Conservation (phyloP, 2,888 invertebrate genomes). For the Byasa hedistus region DNA sequence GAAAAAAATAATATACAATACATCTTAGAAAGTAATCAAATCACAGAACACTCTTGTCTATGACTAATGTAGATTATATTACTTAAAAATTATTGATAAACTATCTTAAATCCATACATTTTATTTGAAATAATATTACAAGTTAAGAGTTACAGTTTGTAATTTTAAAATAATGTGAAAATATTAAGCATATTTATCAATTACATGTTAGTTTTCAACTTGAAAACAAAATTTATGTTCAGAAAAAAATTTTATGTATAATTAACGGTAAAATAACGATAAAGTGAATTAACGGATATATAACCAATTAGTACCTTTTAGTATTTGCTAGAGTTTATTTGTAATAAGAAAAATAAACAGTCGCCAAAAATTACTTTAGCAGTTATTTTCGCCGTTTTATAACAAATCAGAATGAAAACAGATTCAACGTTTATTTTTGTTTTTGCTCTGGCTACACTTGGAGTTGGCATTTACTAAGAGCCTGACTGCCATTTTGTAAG, state of each 20-base stretch:
- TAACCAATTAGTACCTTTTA: no score
- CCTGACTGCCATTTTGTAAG: constrained; percentile 78
- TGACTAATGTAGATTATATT: constrained; percentile 3
- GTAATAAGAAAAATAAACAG: not conserved
- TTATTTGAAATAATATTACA: no score
- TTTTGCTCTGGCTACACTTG: constrained; percentile 61
- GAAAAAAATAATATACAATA: not conserved
- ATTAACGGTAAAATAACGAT: no score
- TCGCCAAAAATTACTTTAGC: not conserved
- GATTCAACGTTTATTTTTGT: constrained; percentile 42
- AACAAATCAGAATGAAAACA: constrained; percentile 42
- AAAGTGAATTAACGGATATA: no score
- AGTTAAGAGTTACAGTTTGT: no score
- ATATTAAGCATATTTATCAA: no score
- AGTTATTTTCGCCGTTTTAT: constrained; percentile 17
- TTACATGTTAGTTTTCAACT: no score
- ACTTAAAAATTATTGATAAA: not conserved
- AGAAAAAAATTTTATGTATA: no score
- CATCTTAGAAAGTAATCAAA: constrained; percentile 5
- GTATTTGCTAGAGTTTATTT: no score
- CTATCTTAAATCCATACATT: not conserved
- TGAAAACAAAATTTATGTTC: no score
- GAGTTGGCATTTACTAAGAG: constrained; percentile 75
- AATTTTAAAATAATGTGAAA: no score
- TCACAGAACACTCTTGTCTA: not conserved